Evolutionary conservation across 1,140 invertebrate genomes (phyloP), one percentile per base, ranked within the genome.

Genomic region (Sarcophaga peregrina): DNA sequence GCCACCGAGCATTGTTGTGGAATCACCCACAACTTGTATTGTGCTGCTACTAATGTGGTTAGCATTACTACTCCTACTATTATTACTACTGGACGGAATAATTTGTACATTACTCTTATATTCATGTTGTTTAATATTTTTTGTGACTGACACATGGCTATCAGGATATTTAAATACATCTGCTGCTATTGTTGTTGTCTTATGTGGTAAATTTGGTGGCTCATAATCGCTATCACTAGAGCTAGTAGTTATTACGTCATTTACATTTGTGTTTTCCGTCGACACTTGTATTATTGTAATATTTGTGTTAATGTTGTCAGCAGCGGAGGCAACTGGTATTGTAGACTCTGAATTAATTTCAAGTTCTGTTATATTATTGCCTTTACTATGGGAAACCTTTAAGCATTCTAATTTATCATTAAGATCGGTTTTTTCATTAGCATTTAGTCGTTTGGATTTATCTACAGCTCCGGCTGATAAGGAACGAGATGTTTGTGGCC

Each of bases 31-130:
- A 80, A 88, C 86, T 82, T 88, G 87, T 76, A 88, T 89, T 73
- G 87, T 88, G 84, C 85, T 87, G 74, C 85, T 85, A 84, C 20
- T 68, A 20, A 85, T 86, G 17, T 84, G 84, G 83, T 85, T 86
- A 72, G 58, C 47, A 78, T 50, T 78, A 78, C 47, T 50, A 50
- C 17, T 76, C 3, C 75, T 78, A 78, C 47, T 50, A 50, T 50
- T 76, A 15, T 47, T 78, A 78, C 25, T 48, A 11, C 6, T 76
- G 89, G 89, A 90, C 89, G 89, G 89, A 86, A 90, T 90, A 46
- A 90, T 90, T 90, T 90, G 89, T 85, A 90, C 89, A 83, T 90
- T 90, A 85, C 89, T 90, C 85, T 90, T 90, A 78, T 90, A 90
- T 82, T 90, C 89, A 82, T 84, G 81, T 74, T 86, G 82, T 25